These are phyloP conservation scores for Macrocentrus cingulum DNA, from an alignment of 1,140 invertebrate species.

Conservation along the genomic window DNA sequence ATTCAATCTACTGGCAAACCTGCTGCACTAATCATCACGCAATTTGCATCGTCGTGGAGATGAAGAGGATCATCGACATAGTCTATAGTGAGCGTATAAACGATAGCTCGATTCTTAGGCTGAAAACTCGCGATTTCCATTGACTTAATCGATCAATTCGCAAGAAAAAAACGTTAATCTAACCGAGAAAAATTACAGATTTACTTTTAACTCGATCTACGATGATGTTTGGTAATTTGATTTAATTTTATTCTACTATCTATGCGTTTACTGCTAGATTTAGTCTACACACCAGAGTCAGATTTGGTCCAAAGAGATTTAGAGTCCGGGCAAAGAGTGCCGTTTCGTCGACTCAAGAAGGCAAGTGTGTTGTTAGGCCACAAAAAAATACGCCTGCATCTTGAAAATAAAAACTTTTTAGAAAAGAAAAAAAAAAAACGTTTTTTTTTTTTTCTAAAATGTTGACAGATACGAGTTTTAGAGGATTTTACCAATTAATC, in stretches of 20 bases:
- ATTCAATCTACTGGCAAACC: slow-evolving; percentile 5
- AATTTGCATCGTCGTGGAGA: slow-evolving; percentile 8
- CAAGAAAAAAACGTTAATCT: background rate
- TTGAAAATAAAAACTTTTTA: no score
- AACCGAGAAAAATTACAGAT: no score
- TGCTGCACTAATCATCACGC: slow-evolving; percentile 2
- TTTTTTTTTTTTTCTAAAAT: no score
- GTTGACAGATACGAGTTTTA: no score
- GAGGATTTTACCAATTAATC: background rate
- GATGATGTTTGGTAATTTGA: no score
- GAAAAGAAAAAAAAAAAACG: background rate
- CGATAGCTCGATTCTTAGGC: no score
- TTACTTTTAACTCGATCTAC: no score
- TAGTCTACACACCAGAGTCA: slow-evolving; percentile 19
- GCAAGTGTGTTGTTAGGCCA: no score
- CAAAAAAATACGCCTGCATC: background rate
- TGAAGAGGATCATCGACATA: slow-evolving; percentile 14
- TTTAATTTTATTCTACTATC: background rate
- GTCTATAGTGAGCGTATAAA: slow-evolving; percentile 19
- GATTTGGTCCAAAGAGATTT: slow-evolving; percentile 27
- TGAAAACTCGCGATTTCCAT: no score
- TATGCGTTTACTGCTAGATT: slow-evolving; percentile 2
- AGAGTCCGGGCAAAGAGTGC: slow-evolving; percentile 2
- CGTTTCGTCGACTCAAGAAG: background rate
- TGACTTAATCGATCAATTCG: slow-evolving; percentile 10